Conservation (phyloP, 2,113 vertebrate species). For the Trogon melanurus region DNA sequence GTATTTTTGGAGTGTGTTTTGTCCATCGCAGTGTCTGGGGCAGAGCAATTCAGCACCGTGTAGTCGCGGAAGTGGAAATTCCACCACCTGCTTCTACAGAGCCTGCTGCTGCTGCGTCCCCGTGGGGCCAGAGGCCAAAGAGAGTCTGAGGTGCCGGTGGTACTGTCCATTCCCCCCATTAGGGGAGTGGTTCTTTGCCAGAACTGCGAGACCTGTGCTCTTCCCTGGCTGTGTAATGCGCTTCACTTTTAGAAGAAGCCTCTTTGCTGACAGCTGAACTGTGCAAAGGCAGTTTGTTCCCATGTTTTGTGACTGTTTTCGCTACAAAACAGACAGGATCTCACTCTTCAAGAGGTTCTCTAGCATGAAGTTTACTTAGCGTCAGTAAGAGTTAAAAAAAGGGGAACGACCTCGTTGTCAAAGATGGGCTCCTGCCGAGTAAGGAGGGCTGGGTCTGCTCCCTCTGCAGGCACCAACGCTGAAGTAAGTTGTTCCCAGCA, state of each 20-base stretch:
- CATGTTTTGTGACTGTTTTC: neutral
- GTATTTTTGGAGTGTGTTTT: accelerated
- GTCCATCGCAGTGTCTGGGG: neutral
- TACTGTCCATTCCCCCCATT: accelerated
- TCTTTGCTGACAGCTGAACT: neutral
- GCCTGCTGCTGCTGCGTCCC: neutral
- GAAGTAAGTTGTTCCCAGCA: neutral
- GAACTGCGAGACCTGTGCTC: neutral
- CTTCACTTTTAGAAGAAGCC: neutral
- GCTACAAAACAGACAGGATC: neutral
- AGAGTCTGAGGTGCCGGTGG: neutral
- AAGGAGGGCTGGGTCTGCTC: neutral
- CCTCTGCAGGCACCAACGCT: neutral
- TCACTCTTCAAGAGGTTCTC: neutral
- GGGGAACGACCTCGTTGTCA: neutral
- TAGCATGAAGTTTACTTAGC: neutral
- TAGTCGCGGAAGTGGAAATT: neutral
- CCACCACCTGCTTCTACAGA: neutral
- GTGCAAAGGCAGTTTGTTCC: neutral
- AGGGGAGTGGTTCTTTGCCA: neutral
- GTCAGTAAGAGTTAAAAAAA: neutral
- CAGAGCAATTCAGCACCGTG: neutral
- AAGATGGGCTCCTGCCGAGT: neutral
- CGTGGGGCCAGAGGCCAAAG: neutral
- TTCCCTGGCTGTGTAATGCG: neutral